These are phyloP conservation scores for Pomacea maculata DNA, from an alignment of 1,140 invertebrate species.

Conservation along the genomic window DNA sequence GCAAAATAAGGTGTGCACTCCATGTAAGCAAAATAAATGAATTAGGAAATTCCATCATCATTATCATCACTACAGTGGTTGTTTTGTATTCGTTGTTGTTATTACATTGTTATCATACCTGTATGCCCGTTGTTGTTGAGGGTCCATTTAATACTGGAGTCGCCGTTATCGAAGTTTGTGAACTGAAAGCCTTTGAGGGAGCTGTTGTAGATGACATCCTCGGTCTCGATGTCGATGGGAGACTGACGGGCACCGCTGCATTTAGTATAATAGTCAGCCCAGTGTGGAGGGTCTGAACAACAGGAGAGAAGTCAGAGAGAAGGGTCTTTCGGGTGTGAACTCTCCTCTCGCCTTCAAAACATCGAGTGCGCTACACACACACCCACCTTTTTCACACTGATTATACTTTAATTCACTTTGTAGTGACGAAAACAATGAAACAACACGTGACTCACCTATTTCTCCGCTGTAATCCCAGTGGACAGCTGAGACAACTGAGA, in stretches of 20 bases:
- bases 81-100: neutral
- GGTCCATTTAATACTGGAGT: slow-evolving; percentile 3
- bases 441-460: too few relatives aligned
- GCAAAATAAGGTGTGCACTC: slow-evolving; percentile 6
- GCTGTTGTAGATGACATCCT: slow-evolving; percentile 38
- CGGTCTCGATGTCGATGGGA: slow-evolving; percentile 61
- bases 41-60: neutral
- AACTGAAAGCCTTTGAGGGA: slow-evolving; percentile 31
- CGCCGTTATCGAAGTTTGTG: slow-evolving; percentile 43
- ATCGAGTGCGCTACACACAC: too few relatives aligned
- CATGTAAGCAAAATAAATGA: neutral
- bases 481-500: too few relatives aligned
- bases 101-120: slow-evolving; percentile 21
- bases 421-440: too few relatives aligned
- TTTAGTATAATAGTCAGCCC: slow-evolving; percentile 55
- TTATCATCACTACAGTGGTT: neutral
- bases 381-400: too few relatives aligned
- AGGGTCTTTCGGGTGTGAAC: too few relatives aligned
- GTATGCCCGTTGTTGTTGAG: slow-evolving; percentile 40
- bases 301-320: too few relatives aligned
- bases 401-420: too few relatives aligned
- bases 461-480: too few relatives aligned
- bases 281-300: slow-evolving; percentile 58
- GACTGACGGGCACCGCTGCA: slow-evolving; percentile 62
- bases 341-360: too few relatives aligned